These are phyloP conservation scores for Pseudococcus viburni DNA, from an alignment of 2,888 invertebrate genomes.

Conservation along the genomic window DNA sequence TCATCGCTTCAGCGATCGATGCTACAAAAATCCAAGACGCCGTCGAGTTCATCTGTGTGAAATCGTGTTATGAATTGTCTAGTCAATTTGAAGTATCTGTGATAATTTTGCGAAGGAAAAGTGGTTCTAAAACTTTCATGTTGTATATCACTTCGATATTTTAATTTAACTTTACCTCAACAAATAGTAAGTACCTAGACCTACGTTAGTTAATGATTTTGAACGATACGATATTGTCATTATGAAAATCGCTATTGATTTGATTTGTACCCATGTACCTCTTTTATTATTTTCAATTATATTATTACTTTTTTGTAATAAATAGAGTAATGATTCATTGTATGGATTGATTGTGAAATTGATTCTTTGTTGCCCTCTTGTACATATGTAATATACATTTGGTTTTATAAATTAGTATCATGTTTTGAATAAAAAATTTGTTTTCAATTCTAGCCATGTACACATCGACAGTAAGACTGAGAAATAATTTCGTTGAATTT, in stretches of 20 bases:
- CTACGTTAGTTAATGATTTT: not conserved
- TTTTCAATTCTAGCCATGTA: too few relatives aligned
- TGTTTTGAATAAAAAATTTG: too few relatives aligned
- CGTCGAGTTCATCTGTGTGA: constrained; percentile 39
- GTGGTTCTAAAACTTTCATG: constrained; percentile 37
- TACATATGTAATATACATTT: not conserved
- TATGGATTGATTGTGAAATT: too few relatives aligned
- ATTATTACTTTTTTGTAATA: not conserved
- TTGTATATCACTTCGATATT: constrained; percentile 8
- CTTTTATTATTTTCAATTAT: not conserved
- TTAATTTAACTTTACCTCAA: not conserved
- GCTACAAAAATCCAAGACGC: not conserved
- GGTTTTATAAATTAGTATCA: not conserved
- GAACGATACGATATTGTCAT: not conserved
- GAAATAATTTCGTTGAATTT: too few relatives aligned
- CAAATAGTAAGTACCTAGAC: not conserved
- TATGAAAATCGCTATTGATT: not conserved
- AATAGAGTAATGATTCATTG: not conserved
- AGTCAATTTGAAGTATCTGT: constrained; percentile 61
- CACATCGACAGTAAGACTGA: too few relatives aligned
- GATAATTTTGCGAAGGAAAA: constrained; percentile 53
- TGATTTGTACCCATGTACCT: not conserved
- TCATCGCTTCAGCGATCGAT: not conserved
- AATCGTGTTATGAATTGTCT: constrained; percentile 29
- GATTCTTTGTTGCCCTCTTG: not conserved